Evolutionary conservation across 2,113 vertebrate genomes (phyloP).

Genomic region (Sapayoa aenigma): DNA sequence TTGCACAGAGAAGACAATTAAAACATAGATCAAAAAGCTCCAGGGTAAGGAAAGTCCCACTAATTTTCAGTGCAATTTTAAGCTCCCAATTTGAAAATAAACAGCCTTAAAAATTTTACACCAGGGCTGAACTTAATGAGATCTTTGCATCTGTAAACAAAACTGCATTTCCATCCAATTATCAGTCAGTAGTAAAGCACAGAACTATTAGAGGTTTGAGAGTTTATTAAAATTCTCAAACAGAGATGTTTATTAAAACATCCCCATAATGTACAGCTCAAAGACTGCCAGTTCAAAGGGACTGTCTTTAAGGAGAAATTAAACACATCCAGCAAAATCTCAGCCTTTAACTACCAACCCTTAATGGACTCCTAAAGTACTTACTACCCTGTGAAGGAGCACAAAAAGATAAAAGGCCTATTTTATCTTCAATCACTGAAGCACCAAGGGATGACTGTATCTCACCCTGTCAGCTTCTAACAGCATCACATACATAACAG

Average conservation of each 20-base stretch:
- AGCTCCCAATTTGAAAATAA: neutral
- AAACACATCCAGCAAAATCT: neutral
- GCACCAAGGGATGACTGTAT: neutral
- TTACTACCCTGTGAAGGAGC: neutral
- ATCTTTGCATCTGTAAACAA: neutral
- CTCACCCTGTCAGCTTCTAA: neutral
- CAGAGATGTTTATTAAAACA: neutral
- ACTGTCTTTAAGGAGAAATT: neutral
- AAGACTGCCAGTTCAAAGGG: neutral
- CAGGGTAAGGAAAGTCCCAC: neutral
- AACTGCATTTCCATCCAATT: neutral
- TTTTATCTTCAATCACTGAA: slow-evolving; percentile 12
- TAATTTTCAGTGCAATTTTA: neutral
- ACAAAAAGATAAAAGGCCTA: slow-evolving; percentile 10
- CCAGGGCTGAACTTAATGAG: neutral
- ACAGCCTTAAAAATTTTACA: neutral
- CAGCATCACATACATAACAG: neutral
- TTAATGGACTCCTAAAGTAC: neutral
- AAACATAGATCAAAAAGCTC: neutral
- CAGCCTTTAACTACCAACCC: neutral
- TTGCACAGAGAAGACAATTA: neutral
- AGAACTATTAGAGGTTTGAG: neutral
- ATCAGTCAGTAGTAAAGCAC: neutral
- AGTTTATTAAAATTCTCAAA: neutral
- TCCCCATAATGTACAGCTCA: neutral